Base-by-base conservation (phyloP, 2,797 vertebrate genomes). In the Ctenochaetus hawaiiensis region DNA sequence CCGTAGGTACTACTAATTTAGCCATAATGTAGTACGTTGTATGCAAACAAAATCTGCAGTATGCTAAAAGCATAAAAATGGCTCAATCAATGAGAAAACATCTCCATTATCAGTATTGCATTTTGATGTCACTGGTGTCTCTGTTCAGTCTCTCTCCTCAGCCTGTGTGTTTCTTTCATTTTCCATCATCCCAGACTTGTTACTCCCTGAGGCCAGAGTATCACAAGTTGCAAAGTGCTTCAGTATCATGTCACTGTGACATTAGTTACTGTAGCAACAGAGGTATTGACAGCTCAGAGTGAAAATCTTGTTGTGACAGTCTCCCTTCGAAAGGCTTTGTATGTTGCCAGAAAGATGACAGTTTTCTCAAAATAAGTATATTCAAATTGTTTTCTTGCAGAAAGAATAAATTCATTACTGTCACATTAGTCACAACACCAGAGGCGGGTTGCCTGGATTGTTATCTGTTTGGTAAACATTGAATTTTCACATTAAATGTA, bases 211-310 rank as follows among this genome's bases (percentile, higher is more conserved):
- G 20, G 44, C 43, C 23, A 67, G n/a, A 76, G 53, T 22, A 71
- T 54, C 56, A 45, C 0, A 43, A 71, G n/a, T 51, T 3, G 11
- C 57, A 41, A 66, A 75, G 77, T 62, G 48, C 49, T 52, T 43
- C 11, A 2, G 49, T 66, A 53, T 67, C 65, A 60, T 85, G 88
- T 93, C 91, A 91, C 26, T 30, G 68, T 92, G 88, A 92, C 85
- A 85, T 69, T 8, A 18, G 82, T 91, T 84, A 54, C 85, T 45
- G 62, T 87, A 75, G 83, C 56, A 86, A 87, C 76, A 14, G 37
- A 49, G 37, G 43, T 39, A 47, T 9, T 67, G 60, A 71, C 54
- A 8, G n/a, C 6, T 45, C 49, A 4, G 26, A 30, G 26, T 30
- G 26, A 30, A 30, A 30, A 30, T 30, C 26, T 30, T 30, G 44